Conservation (phyloP, 2,113 vertebrate species). For the Ginglymostoma cirratum region DNA sequence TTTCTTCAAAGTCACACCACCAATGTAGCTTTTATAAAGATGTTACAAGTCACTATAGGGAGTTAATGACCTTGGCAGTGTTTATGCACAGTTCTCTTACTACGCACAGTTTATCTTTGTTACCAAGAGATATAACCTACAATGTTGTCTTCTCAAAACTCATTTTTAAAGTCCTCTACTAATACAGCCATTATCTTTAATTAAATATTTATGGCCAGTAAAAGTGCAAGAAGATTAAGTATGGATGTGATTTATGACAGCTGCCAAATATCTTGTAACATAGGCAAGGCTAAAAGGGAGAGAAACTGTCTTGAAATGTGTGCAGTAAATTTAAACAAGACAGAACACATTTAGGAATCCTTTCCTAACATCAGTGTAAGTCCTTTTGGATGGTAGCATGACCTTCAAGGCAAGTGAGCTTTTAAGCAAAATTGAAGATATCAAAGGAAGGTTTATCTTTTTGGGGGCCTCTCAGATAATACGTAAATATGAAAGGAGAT, state of each 20-base stretch:
- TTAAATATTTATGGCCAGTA: slow-evolving; percentile 26
- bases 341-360: slow-evolving; percentile 30
- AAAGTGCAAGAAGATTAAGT: slow-evolving; percentile 34
- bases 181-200: slow-evolving; percentile 31
- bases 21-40: not conserved
- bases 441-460: not conserved
- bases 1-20: slow-evolving; percentile 6
- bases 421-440: slow-evolving; percentile 12
- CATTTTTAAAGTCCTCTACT: slow-evolving; percentile 19
- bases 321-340: slow-evolving; percentile 28
- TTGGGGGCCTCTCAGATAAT: not conserved
- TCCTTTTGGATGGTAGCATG: not conserved
- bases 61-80: slow-evolving; percentile 27
- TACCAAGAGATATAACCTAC: slow-evolving; percentile 17
- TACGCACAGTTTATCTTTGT: slow-evolving; percentile 13
- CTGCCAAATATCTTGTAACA: slow-evolving; percentile 25
- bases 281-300: slow-evolving; percentile 3
- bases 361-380: not conserved
- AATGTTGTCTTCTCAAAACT: slow-evolving; percentile 27
- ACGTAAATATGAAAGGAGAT: not conserved
- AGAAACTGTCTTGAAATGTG: slow-evolving; percentile 34
- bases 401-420: not conserved
- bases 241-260: slow-evolving; percentile 34
- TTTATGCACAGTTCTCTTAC: not conserved
- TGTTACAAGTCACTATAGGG: slow-evolving; percentile 17